Evolutionary conservation across 2,888 invertebrate genomes (phyloP).

Genomic region (Leptinotarsa peninsularis): DNA sequence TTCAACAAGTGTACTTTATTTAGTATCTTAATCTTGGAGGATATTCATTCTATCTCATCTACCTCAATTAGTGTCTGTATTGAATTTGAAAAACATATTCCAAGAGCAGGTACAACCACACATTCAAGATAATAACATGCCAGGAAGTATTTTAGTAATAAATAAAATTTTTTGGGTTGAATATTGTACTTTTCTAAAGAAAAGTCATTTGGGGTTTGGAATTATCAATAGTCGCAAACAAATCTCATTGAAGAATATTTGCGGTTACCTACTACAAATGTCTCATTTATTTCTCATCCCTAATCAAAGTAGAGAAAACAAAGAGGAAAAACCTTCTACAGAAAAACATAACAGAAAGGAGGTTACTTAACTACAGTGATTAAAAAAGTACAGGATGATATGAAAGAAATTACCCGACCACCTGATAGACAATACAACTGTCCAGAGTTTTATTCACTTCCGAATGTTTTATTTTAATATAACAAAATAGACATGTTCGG

Average conservation of each 20-base stretch:
- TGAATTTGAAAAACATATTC: too few species aligned
- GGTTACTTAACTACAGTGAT: conserved; percentile 33
- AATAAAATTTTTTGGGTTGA: background rate
- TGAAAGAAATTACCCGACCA: conserved; percentile 38
- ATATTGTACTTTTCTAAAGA: background rate
- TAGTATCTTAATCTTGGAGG: too few species aligned
- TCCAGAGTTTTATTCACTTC: too few species aligned
- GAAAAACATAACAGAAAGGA: conserved; percentile 28
- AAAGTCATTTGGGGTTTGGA: background rate
- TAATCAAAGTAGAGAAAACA: background rate
- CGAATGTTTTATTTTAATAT: too few species aligned
- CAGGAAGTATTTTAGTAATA: background rate
- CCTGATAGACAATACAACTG: conserved; percentile 34
- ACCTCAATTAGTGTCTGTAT: too few species aligned
- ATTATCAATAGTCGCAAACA: too few species aligned
- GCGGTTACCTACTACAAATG: background rate
- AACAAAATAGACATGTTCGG: too few species aligned
- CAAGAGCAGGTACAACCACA: too few species aligned
- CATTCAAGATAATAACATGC: background rate
- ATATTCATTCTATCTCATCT: too few species aligned
- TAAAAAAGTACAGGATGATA: conserved; percentile 44
- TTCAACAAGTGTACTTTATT: background rate
- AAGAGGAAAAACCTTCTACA: background rate
- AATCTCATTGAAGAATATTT: background rate
- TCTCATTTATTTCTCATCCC: background rate